Conservation (phyloP, 2,888 invertebrate species). For the Antheraea assamensis region DNA sequence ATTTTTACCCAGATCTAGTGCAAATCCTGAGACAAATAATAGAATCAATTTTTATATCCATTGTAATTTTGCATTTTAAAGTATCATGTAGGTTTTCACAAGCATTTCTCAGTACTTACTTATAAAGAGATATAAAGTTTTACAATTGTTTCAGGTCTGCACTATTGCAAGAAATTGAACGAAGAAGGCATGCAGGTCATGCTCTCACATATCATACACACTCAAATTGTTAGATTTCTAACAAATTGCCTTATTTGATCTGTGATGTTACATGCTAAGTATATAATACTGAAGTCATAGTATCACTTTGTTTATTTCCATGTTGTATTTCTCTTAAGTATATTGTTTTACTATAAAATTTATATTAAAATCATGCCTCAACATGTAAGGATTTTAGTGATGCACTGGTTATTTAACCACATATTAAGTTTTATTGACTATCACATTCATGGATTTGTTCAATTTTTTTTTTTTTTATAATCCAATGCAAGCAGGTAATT, state of each 20-base stretch:
- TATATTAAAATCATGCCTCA: neutral
- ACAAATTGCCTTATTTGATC: conserved; percentile 62
- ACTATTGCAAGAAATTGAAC: conserved; percentile 89
- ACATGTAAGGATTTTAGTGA: neutral
- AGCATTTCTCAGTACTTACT: neutral
- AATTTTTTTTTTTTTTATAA: neutral
- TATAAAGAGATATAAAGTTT: neutral
- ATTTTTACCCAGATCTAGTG: no score
- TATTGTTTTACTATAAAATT: neutral
- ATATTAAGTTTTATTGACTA: neutral
- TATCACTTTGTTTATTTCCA: conserved; percentile 23
- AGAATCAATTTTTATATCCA: no score
- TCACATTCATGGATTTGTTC: no score
- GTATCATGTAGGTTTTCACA: neutral
- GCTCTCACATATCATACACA: conserved; percentile 68
- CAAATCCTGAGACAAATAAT: no score
- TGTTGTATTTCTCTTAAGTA: conserved; percentile 4
- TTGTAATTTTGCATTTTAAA: no score
- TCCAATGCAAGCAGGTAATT: neutral
- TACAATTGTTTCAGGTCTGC: conserved; percentile 84
- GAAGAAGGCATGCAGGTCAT: conserved; percentile 65
- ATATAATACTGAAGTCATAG: conserved; percentile 28
- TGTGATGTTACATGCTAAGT: conserved; percentile 65
- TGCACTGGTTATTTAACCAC: neutral
- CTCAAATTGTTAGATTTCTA: conserved; percentile 61